Base-by-base conservation (phyloP, 2,113 vertebrate genomes). In the Notothenia rossii region DNA sequence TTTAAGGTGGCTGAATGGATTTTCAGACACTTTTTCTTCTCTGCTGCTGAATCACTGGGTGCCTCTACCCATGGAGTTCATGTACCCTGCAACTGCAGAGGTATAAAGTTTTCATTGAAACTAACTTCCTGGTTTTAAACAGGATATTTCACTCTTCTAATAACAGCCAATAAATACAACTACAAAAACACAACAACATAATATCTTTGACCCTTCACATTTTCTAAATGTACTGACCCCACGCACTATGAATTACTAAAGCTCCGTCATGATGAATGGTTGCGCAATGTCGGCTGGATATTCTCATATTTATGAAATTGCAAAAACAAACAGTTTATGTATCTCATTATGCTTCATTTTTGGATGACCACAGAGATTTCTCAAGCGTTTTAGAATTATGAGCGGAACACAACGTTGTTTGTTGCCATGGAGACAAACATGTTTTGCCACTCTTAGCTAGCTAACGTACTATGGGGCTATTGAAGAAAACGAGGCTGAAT, bases 1-100 rank as follows among this genome's bases (percentile, higher is more conserved):
- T 91, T 86, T 76, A 86, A 75, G 72, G 71, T 71, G 72, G 65
- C 65, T 85, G 85, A 89, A 91, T 92, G 81, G 73, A 82, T 88
- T 86, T 86, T 86, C 79, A 78, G 81, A 86, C 58, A 61, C 69
- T 76, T 85, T 84, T 72, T 81, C 80, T 75, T 84, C 77, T 80
- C 58, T 81, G 55, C 79, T 56, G 66, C 89, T 75, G 68, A 66
- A 77, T 86, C 77, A 72, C 63, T 56, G 60, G 82, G 45, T 29
- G 74, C 45, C 53, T 74, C 75, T 17, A 33, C 75, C 64, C 55
- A 2, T 36, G 15, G 18, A 75, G 66, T 54, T 68, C 17, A 72
- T 73, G 69, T 5, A 56, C 63, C 77, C 61, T 40, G 36, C 36
- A 40, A 49, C 78, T 73, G 49, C 36, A 65, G 65, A 71, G n/a